Evolutionary conservation across 2,113 vertebrate species (phyloP).

Genomic region (Onychostoma macrolepis): DNA sequence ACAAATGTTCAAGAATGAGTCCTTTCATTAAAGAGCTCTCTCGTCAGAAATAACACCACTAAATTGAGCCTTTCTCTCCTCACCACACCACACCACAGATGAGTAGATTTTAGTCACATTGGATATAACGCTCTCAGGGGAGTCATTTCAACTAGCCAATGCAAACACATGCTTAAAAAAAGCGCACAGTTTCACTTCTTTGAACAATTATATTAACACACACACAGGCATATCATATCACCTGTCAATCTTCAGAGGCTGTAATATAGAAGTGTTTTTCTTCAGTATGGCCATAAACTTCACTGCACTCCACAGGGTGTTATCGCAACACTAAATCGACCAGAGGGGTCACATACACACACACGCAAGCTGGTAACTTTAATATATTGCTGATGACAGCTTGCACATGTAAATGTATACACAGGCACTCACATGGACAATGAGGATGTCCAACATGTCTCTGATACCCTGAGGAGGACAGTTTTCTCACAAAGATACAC

Average conservation of each 20-base stretch:
- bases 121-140: constrained; percentile 19
- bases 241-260: constrained; percentile 41
- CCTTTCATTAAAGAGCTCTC: constrained; percentile 28
- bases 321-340: constrained; percentile 46
- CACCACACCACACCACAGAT: constrained; percentile 1
- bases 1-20: constrained; percentile 29
- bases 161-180: constrained; percentile 17
- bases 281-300: constrained; percentile 53
- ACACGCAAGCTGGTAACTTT: neutral
- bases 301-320: constrained; percentile 49
- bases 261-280: constrained; percentile 55
- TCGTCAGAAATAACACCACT: constrained; percentile 19
- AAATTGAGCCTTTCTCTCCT: constrained; percentile 26
- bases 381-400: constrained; percentile 32
- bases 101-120: constrained; percentile 28
- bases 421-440: neutral
- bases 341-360: constrained; percentile 3
- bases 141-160: constrained; percentile 30
- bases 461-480: neutral
- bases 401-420: constrained; percentile 5
- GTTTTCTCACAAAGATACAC: constrained; percentile 11
- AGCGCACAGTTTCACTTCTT: constrained; percentile 11
- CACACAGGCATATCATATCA: constrained; percentile 42
- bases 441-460: constrained; percentile 7
- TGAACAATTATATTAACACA: constrained; percentile 49